phyloP scores from a whole-genome alignment of 2,888 invertebrate genomes.

The Standfussiana lucernea region DNA sequence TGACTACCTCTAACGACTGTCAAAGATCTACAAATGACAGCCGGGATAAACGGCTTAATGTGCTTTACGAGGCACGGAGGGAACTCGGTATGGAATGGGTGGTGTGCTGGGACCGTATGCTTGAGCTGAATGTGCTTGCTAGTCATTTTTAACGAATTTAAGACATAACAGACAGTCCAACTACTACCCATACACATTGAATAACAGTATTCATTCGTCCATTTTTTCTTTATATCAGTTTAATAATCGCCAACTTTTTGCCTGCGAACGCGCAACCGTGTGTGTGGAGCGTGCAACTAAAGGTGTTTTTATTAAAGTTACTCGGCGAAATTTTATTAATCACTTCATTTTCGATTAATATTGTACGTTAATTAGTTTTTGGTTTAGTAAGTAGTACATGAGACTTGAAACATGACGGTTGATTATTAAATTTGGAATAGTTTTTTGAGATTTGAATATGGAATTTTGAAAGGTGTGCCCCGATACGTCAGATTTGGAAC shows the following conservation, averaged over 20 bases:
- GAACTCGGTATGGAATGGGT: no score
- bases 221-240: slow-evolving; percentile 70
- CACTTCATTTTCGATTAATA: slow-evolving; percentile 80
- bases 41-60: no score
- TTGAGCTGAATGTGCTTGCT: neutral
- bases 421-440: slow-evolving; percentile 11
- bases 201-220: slow-evolving; percentile 51
- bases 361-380: slow-evolving; percentile 70
- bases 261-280: slow-evolving; percentile 63
- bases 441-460: slow-evolving; percentile 5
- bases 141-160: slow-evolving; percentile 23
- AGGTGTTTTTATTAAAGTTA: slow-evolving; percentile 67
- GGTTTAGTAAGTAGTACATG: slow-evolving; percentile 10
- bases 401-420: neutral
- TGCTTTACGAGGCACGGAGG: no score
- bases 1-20: no score
- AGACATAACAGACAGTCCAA: slow-evolving; percentile 43
- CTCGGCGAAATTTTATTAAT: slow-evolving; percentile 80
- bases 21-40: no score
- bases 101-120: no score
- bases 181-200: slow-evolving; percentile 35
- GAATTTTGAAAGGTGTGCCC: neutral
- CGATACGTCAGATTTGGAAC: neutral
- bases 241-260: slow-evolving; percentile 71
- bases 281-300: slow-evolving; percentile 66